phyloP scores from a whole-genome alignment of 2,113 vertebrate species.

The Grammomys dolichurus region DNA sequence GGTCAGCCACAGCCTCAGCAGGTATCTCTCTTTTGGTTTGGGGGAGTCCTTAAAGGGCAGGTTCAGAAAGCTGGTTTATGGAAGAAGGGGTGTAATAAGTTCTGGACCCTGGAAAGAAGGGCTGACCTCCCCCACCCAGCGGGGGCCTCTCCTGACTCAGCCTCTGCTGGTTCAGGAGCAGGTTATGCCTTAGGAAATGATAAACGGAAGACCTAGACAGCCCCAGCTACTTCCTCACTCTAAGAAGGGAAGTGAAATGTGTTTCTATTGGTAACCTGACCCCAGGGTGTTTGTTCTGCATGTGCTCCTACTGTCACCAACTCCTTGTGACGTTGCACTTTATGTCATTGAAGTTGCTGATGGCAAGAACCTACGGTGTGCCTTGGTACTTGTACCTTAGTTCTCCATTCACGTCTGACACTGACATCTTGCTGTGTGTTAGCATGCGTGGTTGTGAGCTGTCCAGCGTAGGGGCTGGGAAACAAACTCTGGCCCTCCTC shows the following conservation, averaged over 20 bases:
- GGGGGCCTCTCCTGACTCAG: neutral
- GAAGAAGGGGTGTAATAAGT: neutral
- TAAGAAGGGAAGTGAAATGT: neutral
- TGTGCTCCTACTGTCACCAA: neutral
- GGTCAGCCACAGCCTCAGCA: neutral
- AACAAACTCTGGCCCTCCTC: neutral
- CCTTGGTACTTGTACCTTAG: neutral
- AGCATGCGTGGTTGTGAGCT: neutral
- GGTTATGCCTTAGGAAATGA: neutral
- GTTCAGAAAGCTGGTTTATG: neutral
- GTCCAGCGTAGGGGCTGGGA: neutral
- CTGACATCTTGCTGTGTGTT: neutral
- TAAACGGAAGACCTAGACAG: neutral
- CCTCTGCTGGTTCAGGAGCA: neutral
- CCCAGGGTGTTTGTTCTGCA: neutral
- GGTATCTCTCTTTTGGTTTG: neutral
- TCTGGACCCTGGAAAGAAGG: neutral
- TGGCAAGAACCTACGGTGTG: neutral
- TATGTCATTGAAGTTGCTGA: neutral
- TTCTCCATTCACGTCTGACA: neutral
- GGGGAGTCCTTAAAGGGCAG: neutral
- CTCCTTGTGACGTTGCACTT: neutral
- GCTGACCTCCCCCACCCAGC: neutral
- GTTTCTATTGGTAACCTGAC: neutral
- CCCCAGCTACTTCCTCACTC: neutral